Conservation (phyloP, 2,113 vertebrate species). For the Clinocottus analis region DNA sequence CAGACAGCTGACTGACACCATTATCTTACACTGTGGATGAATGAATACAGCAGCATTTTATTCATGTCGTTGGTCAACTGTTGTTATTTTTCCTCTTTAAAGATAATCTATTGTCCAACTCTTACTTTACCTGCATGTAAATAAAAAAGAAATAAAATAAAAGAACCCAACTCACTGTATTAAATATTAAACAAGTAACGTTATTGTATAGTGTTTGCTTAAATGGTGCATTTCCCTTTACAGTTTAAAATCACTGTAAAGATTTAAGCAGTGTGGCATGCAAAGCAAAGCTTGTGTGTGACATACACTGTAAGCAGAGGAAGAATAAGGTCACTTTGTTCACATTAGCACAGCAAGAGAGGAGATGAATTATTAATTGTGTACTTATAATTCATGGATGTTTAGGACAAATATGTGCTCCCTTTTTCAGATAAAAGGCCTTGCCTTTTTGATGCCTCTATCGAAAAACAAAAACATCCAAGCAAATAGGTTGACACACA, state of each 20-base stretch:
- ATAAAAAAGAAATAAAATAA: background rate
- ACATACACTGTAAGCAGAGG: constrained; percentile 52
- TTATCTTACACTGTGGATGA: constrained; percentile 12
- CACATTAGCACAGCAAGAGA: constrained; percentile 78
- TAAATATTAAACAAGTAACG: constrained; percentile 5
- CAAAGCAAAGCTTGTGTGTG: constrained; percentile 41
- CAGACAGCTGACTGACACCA: constrained; percentile 43
- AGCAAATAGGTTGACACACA: background rate
- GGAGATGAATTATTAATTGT: constrained; percentile 79
- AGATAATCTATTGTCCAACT: constrained; percentile 34
- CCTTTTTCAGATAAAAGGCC: constrained; percentile 36
- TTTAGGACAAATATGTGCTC: constrained; percentile 82
- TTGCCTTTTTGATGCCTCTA: constrained; percentile 17
- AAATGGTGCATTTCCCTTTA: background rate
- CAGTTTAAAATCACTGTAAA: constrained; percentile 3
- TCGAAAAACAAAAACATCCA: constrained; percentile 13
- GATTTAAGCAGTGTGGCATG: constrained; percentile 29
- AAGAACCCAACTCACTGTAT: background rate
- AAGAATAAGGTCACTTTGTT: constrained; percentile 81
- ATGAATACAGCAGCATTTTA: constrained; percentile 2
- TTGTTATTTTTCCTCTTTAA: constrained; percentile 29
- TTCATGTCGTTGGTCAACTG: constrained; percentile 13
- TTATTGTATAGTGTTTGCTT: constrained; percentile 3
- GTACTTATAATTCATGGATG: constrained; percentile 81
- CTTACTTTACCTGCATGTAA: background rate